phyloP scores from a whole-genome alignment of 2,888 invertebrate genomes.

The Drosophila macrospina region DNA sequence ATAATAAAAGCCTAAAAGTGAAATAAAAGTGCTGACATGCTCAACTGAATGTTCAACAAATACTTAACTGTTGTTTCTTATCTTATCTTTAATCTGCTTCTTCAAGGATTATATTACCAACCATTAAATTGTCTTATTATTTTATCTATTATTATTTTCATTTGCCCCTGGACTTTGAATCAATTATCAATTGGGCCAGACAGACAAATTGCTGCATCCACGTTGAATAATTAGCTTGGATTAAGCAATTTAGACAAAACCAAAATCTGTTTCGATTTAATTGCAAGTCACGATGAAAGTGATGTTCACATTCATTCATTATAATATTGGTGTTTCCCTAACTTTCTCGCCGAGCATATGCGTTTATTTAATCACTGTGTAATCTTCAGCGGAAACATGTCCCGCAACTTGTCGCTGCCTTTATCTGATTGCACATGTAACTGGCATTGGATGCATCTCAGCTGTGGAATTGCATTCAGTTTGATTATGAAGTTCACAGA shows the following conservation, averaged over 20 bases:
- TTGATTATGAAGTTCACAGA: neutral
- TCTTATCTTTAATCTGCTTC: neutral
- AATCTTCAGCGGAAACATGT: slow-evolving; percentile 28
- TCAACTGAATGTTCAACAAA: neutral
- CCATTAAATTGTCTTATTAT: neutral
- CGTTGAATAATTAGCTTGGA: slow-evolving; percentile 7
- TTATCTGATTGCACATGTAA: slow-evolving; percentile 24
- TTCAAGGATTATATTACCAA: neutral
- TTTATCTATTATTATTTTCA: neutral
- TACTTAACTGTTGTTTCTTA: neutral
- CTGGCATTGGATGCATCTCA: neutral
- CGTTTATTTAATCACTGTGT: slow-evolving; percentile 21
- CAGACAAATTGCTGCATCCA: slow-evolving; percentile 10
- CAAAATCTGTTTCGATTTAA: neutral
- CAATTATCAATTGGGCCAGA: slow-evolving; percentile 15
- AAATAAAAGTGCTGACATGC: neutral
- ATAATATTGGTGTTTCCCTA: neutral
- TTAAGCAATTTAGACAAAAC: slow-evolving; percentile 19
- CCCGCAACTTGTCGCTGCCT: neutral
- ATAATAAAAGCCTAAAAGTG: neutral
- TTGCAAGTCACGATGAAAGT: slow-evolving; percentile 12
- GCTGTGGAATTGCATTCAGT: slow-evolving; percentile 7
- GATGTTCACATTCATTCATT: neutral
- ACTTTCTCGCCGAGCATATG: slow-evolving; percentile 1
- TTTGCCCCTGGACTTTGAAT: slow-evolving; percentile 2